Base-by-base conservation (phyloP, 2,888 invertebrate genomes). In the Macrosoma leucophasiata region DNA sequence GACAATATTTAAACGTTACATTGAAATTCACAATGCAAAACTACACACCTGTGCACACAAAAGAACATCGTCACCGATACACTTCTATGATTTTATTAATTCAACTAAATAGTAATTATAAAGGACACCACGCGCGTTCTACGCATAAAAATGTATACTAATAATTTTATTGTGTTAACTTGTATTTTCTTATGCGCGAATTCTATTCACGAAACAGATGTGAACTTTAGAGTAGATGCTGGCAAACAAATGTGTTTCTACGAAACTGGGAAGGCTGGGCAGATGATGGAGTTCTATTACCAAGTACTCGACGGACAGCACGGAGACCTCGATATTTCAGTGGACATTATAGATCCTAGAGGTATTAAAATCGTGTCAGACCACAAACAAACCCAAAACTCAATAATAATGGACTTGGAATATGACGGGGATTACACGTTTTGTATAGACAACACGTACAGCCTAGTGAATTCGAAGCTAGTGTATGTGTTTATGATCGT, bases 401-500 rank as follows among this genome's bases (percentile, higher is more conserved):
- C 87, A 12, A 89, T 92, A 49, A 87, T 90, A 30, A 68, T 88
- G 40, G 86, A 89, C 27, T 82, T 88, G 11, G 62, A 70, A 20
- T 59, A 73, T 17, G 85, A 86, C 22, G 95, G 95, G 8, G 94
- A 93, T 55, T 94, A 92, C 67, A 88, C 89, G 36, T 87, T 95
- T 50, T 96, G 96, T 62, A 90, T 96, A 67, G 96, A 96, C 67
- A 96, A 96, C 63, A 88, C 90, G 1, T 92, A 91, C 65, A 94
- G 94, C 63, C 76, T 89, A 30, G 91, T 92, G 56, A 92, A 93
- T 52, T 85, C 88, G 0, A 96, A 96, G 69, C 88, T 92, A 0
- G 91, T 95, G 0, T 94, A 91, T 62, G 90, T 95, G 55, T 93
- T 92, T 59, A 69, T 95, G 4, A 84, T 88, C 34, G 79, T 92